phyloP scores from a whole-genome alignment of 2,797 vertebrate species.

The Oreochromis grahami region DNA sequence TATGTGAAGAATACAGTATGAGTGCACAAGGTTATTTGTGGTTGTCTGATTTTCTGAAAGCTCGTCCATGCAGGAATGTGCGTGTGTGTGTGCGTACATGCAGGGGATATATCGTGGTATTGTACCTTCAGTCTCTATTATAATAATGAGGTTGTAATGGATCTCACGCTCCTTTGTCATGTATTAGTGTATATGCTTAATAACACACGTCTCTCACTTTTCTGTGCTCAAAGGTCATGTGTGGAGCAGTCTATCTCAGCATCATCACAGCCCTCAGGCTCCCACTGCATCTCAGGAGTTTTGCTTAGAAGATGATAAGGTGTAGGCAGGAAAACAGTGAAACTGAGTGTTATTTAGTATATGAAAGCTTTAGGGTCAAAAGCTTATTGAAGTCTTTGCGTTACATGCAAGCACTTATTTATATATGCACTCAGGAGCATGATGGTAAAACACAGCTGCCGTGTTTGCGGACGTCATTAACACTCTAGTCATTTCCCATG shows the following conservation, averaged over 20 bases:
- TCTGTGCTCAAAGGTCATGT: constrained; percentile 33
- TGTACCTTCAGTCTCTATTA: neutral
- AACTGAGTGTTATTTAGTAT: neutral
- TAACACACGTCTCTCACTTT: neutral
- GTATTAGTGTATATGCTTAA: neutral
- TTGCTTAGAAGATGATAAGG: neutral
- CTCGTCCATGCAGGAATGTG: neutral
- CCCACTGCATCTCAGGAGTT: constrained; percentile 10
- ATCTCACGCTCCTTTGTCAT: neutral
- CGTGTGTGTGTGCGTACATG: neutral
- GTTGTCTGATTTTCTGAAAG: neutral
- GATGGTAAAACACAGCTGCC: neutral
- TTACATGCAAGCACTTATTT: neutral
- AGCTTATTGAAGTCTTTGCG: neutral
- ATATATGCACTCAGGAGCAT: neutral
- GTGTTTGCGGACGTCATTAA: constrained; percentile 48
- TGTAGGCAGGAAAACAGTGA: neutral
- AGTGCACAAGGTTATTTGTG: neutral
- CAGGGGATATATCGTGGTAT: neutral
- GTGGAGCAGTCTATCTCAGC: constrained; percentile 3
- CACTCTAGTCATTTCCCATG: constrained; percentile 27
- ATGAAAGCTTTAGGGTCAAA: constrained; percentile 3
- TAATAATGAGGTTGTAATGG: neutral
- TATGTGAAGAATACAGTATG: neutral
- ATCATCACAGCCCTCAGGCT: constrained; percentile 15